Evolutionary conservation across 2,888 invertebrate species (phyloP), one percentile per base, ranked within the genome.

Genomic region (Gortyna flavago): DNA sequence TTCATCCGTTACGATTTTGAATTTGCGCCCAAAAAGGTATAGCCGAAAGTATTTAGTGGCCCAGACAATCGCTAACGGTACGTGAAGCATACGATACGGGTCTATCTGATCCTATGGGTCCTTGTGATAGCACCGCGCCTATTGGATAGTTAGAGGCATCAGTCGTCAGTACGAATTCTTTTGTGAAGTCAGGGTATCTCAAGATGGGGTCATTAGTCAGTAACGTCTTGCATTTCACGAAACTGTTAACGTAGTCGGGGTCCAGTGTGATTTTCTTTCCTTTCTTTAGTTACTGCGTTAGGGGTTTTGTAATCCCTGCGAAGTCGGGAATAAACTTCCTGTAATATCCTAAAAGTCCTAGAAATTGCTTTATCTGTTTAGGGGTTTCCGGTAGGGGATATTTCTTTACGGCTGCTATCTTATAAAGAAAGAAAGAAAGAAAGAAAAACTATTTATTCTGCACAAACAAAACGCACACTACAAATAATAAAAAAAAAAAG

Each of bases 351-450:
- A 61, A 16, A 4, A 25, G 21, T 54, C 29, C 29, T 18, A 48
- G 3, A 48, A 67, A 67, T 9, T 38, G n/a, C n/a, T n/a, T 38
- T 38, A 69, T 69, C 21, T 69, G 38, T 16, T 35, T 38, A 57
- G 35, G 8, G 7, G 61, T 61, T 61, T 61, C 18, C 29, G 61
- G 61, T 18, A 61, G 2, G 5, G 72, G 77, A 16, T 68, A 72
- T 7, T 77, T 77, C 25, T 62, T 3, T 3, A 77, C 62, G 0
- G 77, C 72, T 8, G 32, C 1, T 4, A 72, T 77, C 29, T 77
- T n/a, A n/a, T n/a, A n/a, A n/a, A n/a, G n/a, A n/a, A n/a, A n/a
- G n/a, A n/a, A n/a, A n/a, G n/a, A n/a, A n/a, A n/a, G n/a, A n/a
- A n/a, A n/a, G n/a, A n/a, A n/a, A n/a, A n/a, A n/a, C n/a, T n/a